A percentile compares a stretch with the other conserved stretches of the same genome.
Evolutionary conservation across 2,888 invertebrate species (phyloP).

Genomic region (Hoplodrina ambigua): DNA sequence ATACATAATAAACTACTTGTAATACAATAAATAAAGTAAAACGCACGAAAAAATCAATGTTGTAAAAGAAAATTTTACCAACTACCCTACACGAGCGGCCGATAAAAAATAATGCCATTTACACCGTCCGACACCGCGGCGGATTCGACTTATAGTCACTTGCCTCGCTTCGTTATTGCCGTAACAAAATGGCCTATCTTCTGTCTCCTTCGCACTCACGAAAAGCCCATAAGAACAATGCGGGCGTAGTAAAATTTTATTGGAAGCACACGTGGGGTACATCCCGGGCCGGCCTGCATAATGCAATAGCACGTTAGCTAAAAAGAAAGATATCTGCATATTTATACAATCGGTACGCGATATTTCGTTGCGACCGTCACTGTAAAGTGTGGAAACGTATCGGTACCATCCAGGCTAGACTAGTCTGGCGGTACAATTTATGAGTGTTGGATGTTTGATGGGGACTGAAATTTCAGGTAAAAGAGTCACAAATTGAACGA

Average conservation of each 20-base stretch:
- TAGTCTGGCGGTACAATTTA: slow-evolving; percentile 27
- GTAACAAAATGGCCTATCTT: slow-evolving; percentile 80
- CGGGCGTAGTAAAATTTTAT: slow-evolving; percentile 89
- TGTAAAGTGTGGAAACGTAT: slow-evolving; percentile 74
- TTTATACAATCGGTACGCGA: slow-evolving; percentile 88
- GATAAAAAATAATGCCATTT: slow-evolving; percentile 81
- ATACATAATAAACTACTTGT: slow-evolving; percentile 54
- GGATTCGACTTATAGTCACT: slow-evolving; percentile 82
- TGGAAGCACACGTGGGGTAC: slow-evolving; percentile 86
- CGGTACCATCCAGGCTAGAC: slow-evolving; percentile 41
- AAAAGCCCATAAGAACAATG: slow-evolving; percentile 82
- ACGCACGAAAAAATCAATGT: slow-evolving; percentile 69
- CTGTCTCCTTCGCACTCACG: slow-evolving; percentile 76
- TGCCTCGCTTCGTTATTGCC: slow-evolving; percentile 81
- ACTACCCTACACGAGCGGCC: slow-evolving; percentile 68
- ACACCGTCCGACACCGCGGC: slow-evolving; percentile 72
- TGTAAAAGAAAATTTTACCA: slow-evolving; percentile 71
- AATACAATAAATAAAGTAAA: slow-evolving; percentile 57
- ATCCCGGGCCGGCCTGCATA: slow-evolving; percentile 80
- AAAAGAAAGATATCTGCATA: slow-evolving; percentile 90
- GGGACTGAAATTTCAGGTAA: neutral
- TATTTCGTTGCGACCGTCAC: slow-evolving; percentile 87
- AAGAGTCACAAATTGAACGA: neutral
- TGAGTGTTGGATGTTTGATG: slow-evolving; percentile 27
- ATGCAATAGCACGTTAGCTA: slow-evolving; percentile 88